Base-by-base conservation (phyloP, 2,888 invertebrate species). In the Troglohyphantes excavatus region DNA sequence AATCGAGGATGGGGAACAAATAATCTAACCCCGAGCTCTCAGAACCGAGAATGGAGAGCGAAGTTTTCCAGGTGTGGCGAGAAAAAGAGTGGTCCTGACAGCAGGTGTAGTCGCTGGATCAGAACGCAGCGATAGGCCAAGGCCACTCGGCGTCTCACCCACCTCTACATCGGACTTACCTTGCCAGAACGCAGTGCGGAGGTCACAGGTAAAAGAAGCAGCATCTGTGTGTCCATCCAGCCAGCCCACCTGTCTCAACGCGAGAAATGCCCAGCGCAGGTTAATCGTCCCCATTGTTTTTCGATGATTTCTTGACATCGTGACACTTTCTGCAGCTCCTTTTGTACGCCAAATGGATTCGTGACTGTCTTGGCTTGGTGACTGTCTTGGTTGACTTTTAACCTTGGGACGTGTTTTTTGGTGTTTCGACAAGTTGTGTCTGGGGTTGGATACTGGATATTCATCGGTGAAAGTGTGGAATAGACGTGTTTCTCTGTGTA, bases 111-210 rank as follows among this genome's bases (percentile, higher is more conserved):
- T 65, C 85, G 73, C 90, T 90, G 90, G 90, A 90, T 85, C 85
- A 90, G 90, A 90, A 90, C 90, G 90, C 59, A 67, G 90, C 85
- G 90, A 90, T 85, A 90, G 90, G 90, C 90, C 90, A 90, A 90
- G 90, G 90, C 85, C 90, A 85, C 63, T n/a, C 68, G 68, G 83
- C 76, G 76, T 89, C 43, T 65, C 90, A 79, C 79, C 90, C 90
- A 90, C 90, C 90, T 90, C 82, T 90, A 90, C 90, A 82, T 85
- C 59, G 83, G 83, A 53, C 79, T 59, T 23, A 63, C 26, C 67
- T 21, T 53, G 82, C 73, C 70, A 65, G 70, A 78, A 76, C 68
- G 73, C 23, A 78, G 78, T 61, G 78, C 89, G 89, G 90, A 90
- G 90, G 90, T 90, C 90, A 90, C 70, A 76, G 59, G 21, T 61